Evolutionary conservation across 2,888 invertebrate species (phyloP), one percentile per base, ranked within the genome.

Genomic region (Alloscopus bannaensis): DNA sequence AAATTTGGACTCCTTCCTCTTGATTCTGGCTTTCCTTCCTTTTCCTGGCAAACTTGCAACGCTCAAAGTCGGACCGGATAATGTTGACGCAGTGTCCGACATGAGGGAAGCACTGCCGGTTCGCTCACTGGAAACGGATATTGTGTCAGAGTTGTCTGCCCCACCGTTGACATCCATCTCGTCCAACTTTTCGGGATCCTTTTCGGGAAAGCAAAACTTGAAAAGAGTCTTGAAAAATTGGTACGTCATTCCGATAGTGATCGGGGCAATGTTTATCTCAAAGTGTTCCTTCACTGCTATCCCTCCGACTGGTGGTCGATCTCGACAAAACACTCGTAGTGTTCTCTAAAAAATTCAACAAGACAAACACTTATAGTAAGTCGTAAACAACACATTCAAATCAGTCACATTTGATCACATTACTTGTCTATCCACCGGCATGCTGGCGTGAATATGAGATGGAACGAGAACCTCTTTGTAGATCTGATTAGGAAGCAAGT

Each of bases 221-320:
- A 99, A 91, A 94, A 99, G 96, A 52, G 96, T 97, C 88, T 95
- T 95, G 90, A 96, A 99, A 90, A 98, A 97, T 88, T 97, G 96
- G 89, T 98, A 96, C 0, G 98, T 98, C 71, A 98, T 90, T 84
- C 94, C 92, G 87, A 96, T 95, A 0, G 94, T 94, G 80, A 99
- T 92, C 8, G 99, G 98, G 16, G 97, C 96, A 52, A 99, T 94
- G 89, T 98, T 98, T 84, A 99, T 97, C 90, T 99, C 99, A 88
- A 99, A 98, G 89, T 98, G 98, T 88, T 99, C 99, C 88, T 99
- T 99, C 16, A 99, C 97, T 0, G 97, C 95, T 86, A 99, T 99
- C 1, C 99, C 99, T n/a, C 98, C 98, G 4, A 99, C 99, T 0
- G 97, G 98, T 57, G 97, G 96, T 84, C 95, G 94, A 89, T 99